Percentiles rank a stretch among this genome's conserved stretches.
phyloP scores from a whole-genome alignment of 1,140 invertebrate genomes.

The Apis florea region DNA sequence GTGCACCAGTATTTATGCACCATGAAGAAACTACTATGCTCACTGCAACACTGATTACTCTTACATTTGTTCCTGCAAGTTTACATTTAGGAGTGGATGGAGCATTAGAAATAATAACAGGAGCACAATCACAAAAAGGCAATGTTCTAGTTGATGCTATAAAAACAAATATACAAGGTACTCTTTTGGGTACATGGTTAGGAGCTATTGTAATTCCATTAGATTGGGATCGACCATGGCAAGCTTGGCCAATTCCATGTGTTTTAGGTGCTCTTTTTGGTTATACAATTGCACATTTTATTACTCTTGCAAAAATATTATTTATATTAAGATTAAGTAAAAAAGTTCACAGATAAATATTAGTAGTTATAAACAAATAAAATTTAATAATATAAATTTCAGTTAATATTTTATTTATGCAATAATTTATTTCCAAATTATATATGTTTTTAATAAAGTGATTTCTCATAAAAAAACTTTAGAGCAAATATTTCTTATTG shows the following conservation, averaged over 20 bases:
- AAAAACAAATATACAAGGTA: slow-evolving; percentile 82
- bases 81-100: slow-evolving; percentile 83
- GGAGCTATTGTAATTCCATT: slow-evolving; percentile 93
- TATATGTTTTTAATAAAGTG: not conserved
- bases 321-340: slow-evolving; percentile 66
- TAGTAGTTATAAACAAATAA: not conserved
- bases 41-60: slow-evolving; percentile 83
- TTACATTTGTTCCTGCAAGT: slow-evolving; percentile 85
- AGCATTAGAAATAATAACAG: slow-evolving; percentile 81
- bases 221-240: slow-evolving; percentile 96
- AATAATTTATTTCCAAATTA: not conserved
- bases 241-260: slow-evolving; percentile 90
- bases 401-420: not conserved
- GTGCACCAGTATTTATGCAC: slow-evolving; percentile 85
- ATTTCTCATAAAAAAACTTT: not conserved
- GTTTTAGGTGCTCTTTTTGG: slow-evolving; percentile 86
- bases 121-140: slow-evolving; percentile 77
- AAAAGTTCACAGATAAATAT: slow-evolving; percentile 56
- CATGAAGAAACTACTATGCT: slow-evolving; percentile 88
- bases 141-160: slow-evolving; percentile 82
- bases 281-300: slow-evolving; percentile 82
- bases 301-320: slow-evolving; percentile 78
- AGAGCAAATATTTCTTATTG: not conserved
- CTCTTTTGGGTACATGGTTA: slow-evolving; percentile 91
- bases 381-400: not conserved